Evolutionary conservation across 2,888 invertebrate genomes (phyloP).

Genomic region (Cephus sareptanus): DNA sequence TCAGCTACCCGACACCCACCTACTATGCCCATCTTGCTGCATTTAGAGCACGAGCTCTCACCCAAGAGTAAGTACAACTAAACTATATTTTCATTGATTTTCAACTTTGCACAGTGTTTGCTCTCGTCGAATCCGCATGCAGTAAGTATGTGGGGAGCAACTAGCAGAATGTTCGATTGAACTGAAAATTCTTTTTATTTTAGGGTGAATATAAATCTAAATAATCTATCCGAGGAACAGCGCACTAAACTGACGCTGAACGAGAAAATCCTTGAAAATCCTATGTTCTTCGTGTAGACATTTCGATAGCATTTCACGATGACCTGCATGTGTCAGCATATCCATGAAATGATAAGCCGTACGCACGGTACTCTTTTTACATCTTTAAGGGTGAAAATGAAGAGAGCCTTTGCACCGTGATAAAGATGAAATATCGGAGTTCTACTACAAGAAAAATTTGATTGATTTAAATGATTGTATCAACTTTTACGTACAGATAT

Average conservation of each 20-base stretch:
- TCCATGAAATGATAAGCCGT: background rate
- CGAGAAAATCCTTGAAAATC: conserved; percentile 69
- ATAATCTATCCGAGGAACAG: conserved; percentile 68
- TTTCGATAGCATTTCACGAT: background rate
- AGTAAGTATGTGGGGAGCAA: conserved; percentile 44
- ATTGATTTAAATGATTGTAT: background rate
- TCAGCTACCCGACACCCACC: conserved; percentile 88
- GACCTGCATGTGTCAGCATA: background rate
- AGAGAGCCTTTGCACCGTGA: background rate
- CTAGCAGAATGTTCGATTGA: conserved; percentile 48
- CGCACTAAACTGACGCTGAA: conserved; percentile 68
- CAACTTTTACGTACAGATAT: background rate
- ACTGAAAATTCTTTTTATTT: conserved; percentile 31
- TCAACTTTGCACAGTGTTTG: background rate
- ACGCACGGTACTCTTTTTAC: background rate
- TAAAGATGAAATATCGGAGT: background rate
- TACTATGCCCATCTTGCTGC: conserved; percentile 91
- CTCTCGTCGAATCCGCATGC: conserved; percentile 24
- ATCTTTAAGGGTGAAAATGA: background rate
- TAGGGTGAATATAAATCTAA: conserved; percentile 68
- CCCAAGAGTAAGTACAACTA: conserved; percentile 63
- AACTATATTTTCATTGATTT: background rate
- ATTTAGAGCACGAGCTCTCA: conserved; percentile 73
- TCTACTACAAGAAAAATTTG: background rate
- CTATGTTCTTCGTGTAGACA: conserved; percentile 79